phyloP scores from a whole-genome alignment of 2,888 invertebrate species.

The Heterodera filipjevi region DNA sequence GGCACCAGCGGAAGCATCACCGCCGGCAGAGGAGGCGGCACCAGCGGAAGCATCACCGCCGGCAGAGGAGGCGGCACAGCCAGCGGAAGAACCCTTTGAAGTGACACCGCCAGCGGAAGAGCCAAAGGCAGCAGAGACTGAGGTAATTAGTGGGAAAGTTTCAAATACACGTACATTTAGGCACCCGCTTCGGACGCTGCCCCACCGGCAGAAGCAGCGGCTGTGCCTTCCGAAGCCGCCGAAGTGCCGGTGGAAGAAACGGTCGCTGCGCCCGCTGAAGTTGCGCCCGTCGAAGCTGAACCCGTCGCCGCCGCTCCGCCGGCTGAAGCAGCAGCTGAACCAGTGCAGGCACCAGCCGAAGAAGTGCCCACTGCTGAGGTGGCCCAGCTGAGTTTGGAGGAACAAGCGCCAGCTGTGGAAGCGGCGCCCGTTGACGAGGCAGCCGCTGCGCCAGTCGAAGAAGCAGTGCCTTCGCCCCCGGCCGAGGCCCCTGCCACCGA shows the following conservation, averaged over 20 bases:
- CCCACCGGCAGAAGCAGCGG: constrained; percentile 5
- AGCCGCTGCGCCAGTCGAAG: constrained; percentile 2
- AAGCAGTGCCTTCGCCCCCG: constrained; percentile 5
- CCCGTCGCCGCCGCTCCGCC: neutral
- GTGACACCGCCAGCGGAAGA: constrained; percentile 4
- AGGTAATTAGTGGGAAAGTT: neutral
- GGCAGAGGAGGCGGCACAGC: neutral
- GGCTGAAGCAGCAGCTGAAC: constrained; percentile 4
- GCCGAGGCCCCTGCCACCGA: constrained; percentile 11
- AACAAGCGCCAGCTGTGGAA: constrained; percentile 1
- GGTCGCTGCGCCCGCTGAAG: constrained; percentile 6
- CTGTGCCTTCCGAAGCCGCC: neutral
- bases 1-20: too few species aligned
- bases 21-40: neutral
- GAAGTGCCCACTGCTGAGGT: constrained; percentile 17
- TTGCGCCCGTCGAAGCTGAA: constrained; percentile 9
- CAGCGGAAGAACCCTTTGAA: constrained; percentile 20
- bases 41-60: neutral
- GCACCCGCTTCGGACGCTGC: constrained; percentile 1
- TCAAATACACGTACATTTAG: neutral
- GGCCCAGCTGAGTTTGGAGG: constrained; percentile 8
- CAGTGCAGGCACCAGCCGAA: neutral
- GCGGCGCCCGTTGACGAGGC: constrained; percentile 2
- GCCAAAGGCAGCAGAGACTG: constrained; percentile 7
- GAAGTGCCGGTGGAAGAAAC: constrained; percentile 16